Conservation (phyloP, 2,797 vertebrate species). For the Amblyraja radiata region DNA sequence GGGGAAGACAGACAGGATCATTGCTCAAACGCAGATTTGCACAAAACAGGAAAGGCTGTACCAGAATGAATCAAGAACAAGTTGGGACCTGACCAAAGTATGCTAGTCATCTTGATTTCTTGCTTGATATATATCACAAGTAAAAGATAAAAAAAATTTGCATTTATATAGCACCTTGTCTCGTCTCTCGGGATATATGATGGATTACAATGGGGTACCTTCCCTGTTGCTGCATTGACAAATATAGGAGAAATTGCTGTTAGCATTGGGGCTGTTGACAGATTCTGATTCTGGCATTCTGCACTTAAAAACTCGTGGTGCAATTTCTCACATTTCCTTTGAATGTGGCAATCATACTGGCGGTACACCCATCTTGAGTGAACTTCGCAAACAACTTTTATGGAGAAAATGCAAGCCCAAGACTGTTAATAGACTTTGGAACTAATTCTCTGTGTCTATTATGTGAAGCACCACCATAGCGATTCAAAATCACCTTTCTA, state of each 20-base stretch:
- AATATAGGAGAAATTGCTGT: neutral
- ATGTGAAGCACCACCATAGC: too few relatives aligned
- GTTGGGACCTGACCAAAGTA: neutral
- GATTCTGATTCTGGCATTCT: neutral
- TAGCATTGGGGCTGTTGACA: neutral
- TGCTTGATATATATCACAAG: too few relatives aligned
- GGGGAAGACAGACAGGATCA: neutral
- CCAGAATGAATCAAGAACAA: neutral
- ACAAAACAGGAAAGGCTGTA: neutral
- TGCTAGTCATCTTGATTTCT: neutral
- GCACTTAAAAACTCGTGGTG: neutral
- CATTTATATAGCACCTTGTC: conserved; percentile 12
- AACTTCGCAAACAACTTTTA: neutral
- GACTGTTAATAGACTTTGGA: neutral
- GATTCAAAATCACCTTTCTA: neutral
- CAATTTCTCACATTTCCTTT: neutral
- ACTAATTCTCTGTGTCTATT: neutral
- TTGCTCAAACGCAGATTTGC: neutral
- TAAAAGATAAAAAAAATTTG: neutral
- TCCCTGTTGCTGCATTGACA: neutral
- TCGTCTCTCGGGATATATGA: neutral
- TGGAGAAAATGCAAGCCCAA: conserved; percentile 4
- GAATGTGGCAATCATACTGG: neutral
- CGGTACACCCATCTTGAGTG: neutral
- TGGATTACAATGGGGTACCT: neutral